phyloP scores from a whole-genome alignment of 2,888 invertebrate species.

The Eutolmus rufibarbis region DNA sequence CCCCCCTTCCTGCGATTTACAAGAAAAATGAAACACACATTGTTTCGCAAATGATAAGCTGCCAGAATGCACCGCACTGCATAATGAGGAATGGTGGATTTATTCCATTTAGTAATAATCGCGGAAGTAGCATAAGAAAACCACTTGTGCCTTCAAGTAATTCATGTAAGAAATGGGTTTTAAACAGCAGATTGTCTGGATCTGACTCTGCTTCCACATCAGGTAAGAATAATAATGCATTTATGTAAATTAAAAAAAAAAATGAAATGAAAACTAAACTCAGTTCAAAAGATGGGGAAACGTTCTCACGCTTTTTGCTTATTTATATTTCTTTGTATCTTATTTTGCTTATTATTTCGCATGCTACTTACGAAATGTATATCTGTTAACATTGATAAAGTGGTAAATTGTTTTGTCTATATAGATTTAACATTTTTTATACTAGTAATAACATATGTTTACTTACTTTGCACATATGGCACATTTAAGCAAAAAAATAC shows the following conservation, averaged over 20 bases:
- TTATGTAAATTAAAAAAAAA: neutral
- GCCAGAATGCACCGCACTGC: neutral
- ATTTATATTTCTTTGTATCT: neutral
- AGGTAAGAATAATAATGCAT: conserved; percentile 8
- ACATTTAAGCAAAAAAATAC: neutral
- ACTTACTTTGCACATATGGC: neutral
- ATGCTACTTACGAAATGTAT: neutral
- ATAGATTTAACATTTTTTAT: neutral
- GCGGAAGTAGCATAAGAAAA: conserved; percentile 3
- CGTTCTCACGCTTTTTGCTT: neutral
- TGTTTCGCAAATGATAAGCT: conserved; percentile 25
- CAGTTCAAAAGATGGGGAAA: neutral
- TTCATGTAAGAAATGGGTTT: neutral
- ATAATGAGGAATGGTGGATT: neutral
- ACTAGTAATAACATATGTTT: neutral
- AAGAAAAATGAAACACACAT: conserved; percentile 18
- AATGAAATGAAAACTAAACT: neutral
- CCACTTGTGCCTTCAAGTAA: conserved; percentile 15
- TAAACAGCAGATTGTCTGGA: neutral
- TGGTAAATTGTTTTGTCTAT: neutral
- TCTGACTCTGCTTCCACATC: neutral
- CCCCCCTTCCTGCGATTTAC: neutral
- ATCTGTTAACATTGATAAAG: neutral
- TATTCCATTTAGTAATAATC: conserved; percentile 11
- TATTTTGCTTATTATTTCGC: neutral